Evolutionary conservation across 2,888 invertebrate genomes (phyloP).

Genomic region (Linnaemya vulpina): DNA sequence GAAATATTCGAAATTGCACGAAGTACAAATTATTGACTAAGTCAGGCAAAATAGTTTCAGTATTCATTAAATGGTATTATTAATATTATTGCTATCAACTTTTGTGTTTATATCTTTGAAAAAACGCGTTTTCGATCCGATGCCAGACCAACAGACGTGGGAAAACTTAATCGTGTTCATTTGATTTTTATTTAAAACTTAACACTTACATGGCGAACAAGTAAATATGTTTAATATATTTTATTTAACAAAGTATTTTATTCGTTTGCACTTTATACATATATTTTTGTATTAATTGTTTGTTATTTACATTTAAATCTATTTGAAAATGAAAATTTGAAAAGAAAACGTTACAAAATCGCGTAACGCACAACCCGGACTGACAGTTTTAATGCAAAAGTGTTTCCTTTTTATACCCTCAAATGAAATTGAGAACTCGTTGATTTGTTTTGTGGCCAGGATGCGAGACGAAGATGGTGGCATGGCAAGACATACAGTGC

Average conservation of each 20-base stretch:
- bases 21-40: too few species aligned
- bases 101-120: too few species aligned
- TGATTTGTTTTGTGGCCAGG: slow-evolving; percentile 33
- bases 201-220: slow-evolving; percentile 5
- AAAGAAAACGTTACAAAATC: slow-evolving; percentile 67
- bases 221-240: not conserved
- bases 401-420: slow-evolving; percentile 64
- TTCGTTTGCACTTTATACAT: slow-evolving; percentile 4
- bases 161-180: too few species aligned
- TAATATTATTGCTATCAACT: too few species aligned
- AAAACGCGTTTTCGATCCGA: too few species aligned
- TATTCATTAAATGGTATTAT: too few species aligned
- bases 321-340: slow-evolving; percentile 53
- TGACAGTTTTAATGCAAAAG: slow-evolving; percentile 50
- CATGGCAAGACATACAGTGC: slow-evolving; percentile 30
- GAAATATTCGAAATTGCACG: too few species aligned
- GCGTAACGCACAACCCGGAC: slow-evolving; percentile 69
- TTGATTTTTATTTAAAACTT: not conserved
- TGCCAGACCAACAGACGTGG: too few species aligned
- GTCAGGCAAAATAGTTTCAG: too few species aligned
- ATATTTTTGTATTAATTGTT: slow-evolving; percentile 3
- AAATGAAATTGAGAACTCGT: slow-evolving; percentile 24
- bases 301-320: slow-evolving; percentile 58
- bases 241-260: not conserved
- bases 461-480: slow-evolving; percentile 37